phyloP scores from a whole-genome alignment of 1,140 invertebrate species.

The Diabrotica undecimpunctata region DNA sequence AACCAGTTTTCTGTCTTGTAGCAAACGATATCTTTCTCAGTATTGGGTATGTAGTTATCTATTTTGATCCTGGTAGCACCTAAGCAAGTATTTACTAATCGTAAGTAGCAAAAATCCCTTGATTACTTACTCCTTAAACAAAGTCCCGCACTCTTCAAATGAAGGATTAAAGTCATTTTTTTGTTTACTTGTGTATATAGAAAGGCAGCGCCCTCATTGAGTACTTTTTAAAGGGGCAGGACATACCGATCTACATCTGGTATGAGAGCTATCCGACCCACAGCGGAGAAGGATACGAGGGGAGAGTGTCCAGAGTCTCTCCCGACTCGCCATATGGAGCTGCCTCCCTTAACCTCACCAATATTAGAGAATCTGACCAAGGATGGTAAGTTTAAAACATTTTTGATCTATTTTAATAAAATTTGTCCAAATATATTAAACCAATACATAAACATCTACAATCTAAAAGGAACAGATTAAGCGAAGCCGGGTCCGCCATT shows the following conservation, averaged over 20 bases:
- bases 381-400: slow-evolving; percentile 66
- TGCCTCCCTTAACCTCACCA: slow-evolving; percentile 90
- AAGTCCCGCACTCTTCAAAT: neutral
- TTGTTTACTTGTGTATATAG: slow-evolving; percentile 32
- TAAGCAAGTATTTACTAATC: no score
- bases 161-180: slow-evolving; percentile 35
- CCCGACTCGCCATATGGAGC: slow-evolving; percentile 82
- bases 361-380: slow-evolving; percentile 87
- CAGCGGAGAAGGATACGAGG: slow-evolving; percentile 87
- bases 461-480: no score
- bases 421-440: no score
- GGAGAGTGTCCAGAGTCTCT: slow-evolving; percentile 81
- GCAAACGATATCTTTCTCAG: no score
- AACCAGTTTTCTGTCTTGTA: no score
- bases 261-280: slow-evolving; percentile 95
- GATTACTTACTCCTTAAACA: no score
- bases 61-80: no score
- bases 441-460: slow-evolving; percentile 9
- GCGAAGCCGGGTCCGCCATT: no score
- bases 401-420: no score
- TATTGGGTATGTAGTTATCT: no score
- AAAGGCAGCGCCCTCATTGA: slow-evolving; percentile 35
- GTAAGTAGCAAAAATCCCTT: no score
- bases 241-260: slow-evolving; percentile 95
- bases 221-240: slow-evolving; percentile 68